These are phyloP conservation scores for Hedya salicella DNA, from an alignment of 2,888 invertebrate species.

Conservation along the genomic window DNA sequence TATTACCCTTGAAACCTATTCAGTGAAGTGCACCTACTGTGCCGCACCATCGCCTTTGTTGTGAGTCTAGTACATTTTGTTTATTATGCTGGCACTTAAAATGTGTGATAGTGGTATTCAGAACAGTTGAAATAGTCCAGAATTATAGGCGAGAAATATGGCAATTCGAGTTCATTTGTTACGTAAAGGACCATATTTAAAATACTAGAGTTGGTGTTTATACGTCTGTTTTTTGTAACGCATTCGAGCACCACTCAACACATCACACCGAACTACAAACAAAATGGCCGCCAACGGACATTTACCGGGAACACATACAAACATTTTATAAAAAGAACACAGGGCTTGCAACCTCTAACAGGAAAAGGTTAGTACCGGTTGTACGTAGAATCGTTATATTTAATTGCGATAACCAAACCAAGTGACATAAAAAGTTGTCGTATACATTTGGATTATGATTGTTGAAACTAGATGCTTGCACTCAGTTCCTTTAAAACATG, in stretches of 20 bases:
- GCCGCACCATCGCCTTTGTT: constrained; percentile 31
- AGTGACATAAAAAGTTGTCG: constrained; percentile 15
- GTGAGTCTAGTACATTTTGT: constrained; percentile 22
- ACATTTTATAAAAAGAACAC: constrained; percentile 51
- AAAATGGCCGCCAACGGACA: constrained; percentile 60
- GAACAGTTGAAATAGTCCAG: background rate
- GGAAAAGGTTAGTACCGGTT: constrained; percentile 13
- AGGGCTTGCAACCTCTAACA: constrained; percentile 42
- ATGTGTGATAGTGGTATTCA: constrained; percentile 6
- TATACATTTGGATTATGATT: background rate
- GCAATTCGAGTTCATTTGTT: background rate
- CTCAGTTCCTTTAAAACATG: constrained; percentile 8
- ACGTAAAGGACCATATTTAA: background rate
- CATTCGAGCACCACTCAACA: constrained; percentile 31
- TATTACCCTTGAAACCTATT: constrained; percentile 32
- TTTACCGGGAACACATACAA: constrained; percentile 55
- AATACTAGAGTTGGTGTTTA: background rate
- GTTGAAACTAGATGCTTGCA: background rate
- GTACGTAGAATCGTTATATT: constrained; percentile 6
- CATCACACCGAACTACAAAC: constrained; percentile 47
- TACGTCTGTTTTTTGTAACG: constrained; percentile 32
- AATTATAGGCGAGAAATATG: background rate
- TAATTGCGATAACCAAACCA: constrained; percentile 18
- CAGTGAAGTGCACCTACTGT: constrained; percentile 30
- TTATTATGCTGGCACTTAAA: constrained; percentile 27